These are phyloP conservation scores for Nemurella pictetii DNA, from an alignment of 2,888 invertebrate genomes.

Conservation along the genomic window DNA sequence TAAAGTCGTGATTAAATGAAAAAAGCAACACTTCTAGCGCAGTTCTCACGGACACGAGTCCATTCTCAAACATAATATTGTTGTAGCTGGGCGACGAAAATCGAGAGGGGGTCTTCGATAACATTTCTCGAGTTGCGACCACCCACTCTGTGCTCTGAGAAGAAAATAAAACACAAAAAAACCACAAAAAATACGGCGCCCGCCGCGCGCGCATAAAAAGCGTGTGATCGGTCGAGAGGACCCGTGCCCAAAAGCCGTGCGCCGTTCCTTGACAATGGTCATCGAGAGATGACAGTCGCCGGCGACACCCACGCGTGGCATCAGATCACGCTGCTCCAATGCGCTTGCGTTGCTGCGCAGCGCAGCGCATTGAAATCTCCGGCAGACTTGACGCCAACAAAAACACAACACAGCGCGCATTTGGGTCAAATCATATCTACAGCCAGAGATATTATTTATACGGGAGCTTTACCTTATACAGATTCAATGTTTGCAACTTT, in stretches of 20 bases:
- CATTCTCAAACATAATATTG: too few relatives aligned
- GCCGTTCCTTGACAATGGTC: neutral
- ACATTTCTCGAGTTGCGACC: neutral
- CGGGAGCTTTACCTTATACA: neutral
- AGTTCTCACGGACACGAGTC: too few relatives aligned
- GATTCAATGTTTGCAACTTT: neutral
- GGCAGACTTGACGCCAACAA: neutral
- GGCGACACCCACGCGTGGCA: neutral
- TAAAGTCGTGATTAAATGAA: neutral
- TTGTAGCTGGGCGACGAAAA: neutral
- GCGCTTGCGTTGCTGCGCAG: neutral
- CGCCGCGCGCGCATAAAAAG: too few relatives aligned
- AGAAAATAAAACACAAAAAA: neutral
- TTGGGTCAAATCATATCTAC: neutral
- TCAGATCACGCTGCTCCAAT: neutral
- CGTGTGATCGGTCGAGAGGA: neutral
- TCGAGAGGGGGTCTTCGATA: neutral
- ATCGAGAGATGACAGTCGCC: neutral
- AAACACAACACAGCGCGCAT: neutral
- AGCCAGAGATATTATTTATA: neutral
- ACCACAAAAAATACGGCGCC: neutral
- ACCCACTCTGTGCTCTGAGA: neutral
- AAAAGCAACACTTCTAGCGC: neutral
- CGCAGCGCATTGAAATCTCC: neutral
- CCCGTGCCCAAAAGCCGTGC: too few relatives aligned